phyloP scores from a whole-genome alignment of 2,113 vertebrate species.

The Caloenas nicobarica region DNA sequence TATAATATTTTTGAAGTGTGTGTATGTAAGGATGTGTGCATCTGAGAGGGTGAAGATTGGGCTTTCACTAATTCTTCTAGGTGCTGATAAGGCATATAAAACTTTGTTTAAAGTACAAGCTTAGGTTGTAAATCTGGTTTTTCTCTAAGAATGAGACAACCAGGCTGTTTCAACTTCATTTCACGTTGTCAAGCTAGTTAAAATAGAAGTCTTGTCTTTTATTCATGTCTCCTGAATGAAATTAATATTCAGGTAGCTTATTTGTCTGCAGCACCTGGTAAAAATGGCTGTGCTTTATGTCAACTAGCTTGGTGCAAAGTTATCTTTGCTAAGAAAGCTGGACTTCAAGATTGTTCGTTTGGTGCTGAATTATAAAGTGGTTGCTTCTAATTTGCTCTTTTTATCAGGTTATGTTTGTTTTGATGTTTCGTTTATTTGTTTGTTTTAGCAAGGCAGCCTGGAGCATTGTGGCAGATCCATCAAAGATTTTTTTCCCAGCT shows the following conservation, averaged over 20 bases:
- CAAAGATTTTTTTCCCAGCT: neutral
- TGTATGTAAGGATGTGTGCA: neutral
- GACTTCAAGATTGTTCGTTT: neutral
- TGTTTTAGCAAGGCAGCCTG: neutral
- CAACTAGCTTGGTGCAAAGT: neutral
- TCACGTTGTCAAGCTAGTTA: neutral
- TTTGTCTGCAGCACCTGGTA: neutral
- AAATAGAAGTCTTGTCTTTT: neutral
- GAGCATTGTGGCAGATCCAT: neutral
- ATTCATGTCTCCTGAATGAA: neutral
- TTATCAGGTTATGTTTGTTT: slow-evolving; percentile 41
- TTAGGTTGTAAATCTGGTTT: slow-evolving; percentile 2
- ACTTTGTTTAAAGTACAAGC: neutral
- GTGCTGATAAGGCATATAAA: neutral
- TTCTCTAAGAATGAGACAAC: neutral
- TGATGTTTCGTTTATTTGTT: neutral
- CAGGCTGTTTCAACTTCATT: neutral
- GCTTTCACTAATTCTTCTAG: neutral
- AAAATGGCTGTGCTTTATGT: neutral
- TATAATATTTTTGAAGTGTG: neutral
- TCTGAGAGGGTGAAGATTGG: neutral
- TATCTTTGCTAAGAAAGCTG: neutral
- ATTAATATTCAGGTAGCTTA: neutral
- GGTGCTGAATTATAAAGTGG: neutral
- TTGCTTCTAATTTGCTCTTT: slow-evolving; percentile 13